A percentile compares a stretch with the other conserved stretches of the same genome.
These are phyloP conservation scores for Rhadinocentrus ornatus DNA, from an alignment of 2,797 vertebrate species.

Conservation along the genomic window DNA sequence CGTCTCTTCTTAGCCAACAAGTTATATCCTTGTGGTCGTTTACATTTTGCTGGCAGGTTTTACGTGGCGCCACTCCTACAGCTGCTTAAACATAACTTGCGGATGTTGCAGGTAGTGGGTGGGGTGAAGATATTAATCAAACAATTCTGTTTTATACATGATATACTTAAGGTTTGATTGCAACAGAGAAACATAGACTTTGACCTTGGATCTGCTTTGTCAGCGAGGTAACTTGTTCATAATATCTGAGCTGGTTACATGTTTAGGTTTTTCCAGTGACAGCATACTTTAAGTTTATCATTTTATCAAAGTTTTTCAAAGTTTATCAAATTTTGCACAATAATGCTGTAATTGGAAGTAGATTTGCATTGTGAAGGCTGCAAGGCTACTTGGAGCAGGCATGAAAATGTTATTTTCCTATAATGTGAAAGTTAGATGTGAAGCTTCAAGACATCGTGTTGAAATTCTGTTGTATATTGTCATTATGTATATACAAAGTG, in stretches of 20 bases:
- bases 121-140: slow-evolving; percentile 23
- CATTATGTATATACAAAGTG: background rate
- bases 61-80: slow-evolving; percentile 45
- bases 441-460: background rate
- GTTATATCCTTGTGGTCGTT: background rate
- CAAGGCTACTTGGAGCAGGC: no score
- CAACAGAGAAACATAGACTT: slow-evolving; percentile 51
- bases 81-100: slow-evolving; percentile 43
- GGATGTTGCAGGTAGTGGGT: slow-evolving; percentile 44
- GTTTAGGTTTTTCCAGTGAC: background rate
- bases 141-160: background rate
- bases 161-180: background rate
- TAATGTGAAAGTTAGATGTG: no score
- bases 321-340: no score
- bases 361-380: background rate
- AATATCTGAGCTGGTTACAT: slow-evolving; percentile 3
- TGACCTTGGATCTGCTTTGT: slow-evolving; percentile 48
- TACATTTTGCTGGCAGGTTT: slow-evolving; percentile 16
- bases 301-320: no score
- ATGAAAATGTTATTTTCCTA: no score
- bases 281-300: slow-evolving; percentile 2
- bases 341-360: background rate
- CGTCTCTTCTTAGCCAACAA: slow-evolving; percentile 1
- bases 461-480: background rate
- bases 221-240: background rate